Evolutionary conservation across 1,140 invertebrate genomes (phyloP), one percentile per base, ranked within the genome.

Genomic region (Drosophila novamexicana): DNA sequence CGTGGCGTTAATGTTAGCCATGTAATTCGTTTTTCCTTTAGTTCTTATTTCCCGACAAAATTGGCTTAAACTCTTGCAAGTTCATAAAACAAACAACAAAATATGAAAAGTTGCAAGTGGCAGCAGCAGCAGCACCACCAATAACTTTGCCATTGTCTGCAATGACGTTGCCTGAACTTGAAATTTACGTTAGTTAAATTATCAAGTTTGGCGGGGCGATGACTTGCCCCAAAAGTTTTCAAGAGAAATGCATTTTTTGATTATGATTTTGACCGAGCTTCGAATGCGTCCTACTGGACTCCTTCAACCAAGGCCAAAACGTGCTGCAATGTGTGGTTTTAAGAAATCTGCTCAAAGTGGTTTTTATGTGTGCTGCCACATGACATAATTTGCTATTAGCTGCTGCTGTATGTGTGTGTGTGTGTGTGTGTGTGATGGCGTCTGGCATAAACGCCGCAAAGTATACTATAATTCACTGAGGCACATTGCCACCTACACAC

Each of bases 161-260:
- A 14, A 42, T 47, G 64, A 54, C 53, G 68, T 45, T 53, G 67
- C 45, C 58, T 81, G 79, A 82, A 82, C 79, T 82, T 82, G 79
- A 82, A 81, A 75, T 79, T 79, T 75, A 82, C 61, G 79, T 82
- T 82, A 82, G 70, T 82, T 75, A 82, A 81, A 81, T 81, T 82
- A 82, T 77, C 62, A 82, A 65, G 74, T 78, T 78, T 40, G 16
- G 54, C 39, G 39, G 58, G 47, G 50, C 14, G 58, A 54, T 45
- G 75, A 59, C 78, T 57, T 77, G 73, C 58, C 59, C 42, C 50
- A 66, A 77, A 81, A 81, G 64, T 22, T 75, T 74, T 49, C 37
- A 56, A 58, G 39, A 49, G 36, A 66, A 76, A 62, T 58, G 66
- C 64, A 81, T 44, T 72, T 65, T 42, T 79, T 45, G 40, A 45